Conservation (phyloP, 2,888 invertebrate species). For the Amphimallon solstitiale region DNA sequence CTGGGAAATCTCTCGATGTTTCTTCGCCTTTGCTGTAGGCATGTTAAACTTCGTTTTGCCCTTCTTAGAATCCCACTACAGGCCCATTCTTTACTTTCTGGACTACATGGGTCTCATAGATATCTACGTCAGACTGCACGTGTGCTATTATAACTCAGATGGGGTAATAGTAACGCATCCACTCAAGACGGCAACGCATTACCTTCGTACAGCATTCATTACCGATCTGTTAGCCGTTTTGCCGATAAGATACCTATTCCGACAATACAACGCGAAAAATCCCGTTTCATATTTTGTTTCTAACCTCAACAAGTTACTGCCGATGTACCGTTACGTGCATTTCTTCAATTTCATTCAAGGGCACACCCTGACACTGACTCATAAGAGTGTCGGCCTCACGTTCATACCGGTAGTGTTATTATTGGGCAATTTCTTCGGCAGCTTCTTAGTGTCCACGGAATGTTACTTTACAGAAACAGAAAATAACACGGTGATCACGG, state of each 20-base stretch:
- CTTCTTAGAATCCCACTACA: constrained; percentile 4
- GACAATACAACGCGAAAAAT: not conserved
- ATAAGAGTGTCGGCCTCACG: constrained; percentile 35
- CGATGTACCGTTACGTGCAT: constrained; percentile 42
- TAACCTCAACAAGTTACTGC: constrained; percentile 43
- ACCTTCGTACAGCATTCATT: constrained; percentile 62
- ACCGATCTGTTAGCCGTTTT: constrained; percentile 63
- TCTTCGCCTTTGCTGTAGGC: constrained; percentile 38
- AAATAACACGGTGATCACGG: not conserved
- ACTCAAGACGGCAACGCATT: constrained; percentile 60
- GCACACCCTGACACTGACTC: constrained; percentile 37
- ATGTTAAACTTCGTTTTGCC: constrained; percentile 31
- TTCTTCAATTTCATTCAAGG: constrained; percentile 36
- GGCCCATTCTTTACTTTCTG: constrained; percentile 48
- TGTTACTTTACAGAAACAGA: constrained; percentile 24
- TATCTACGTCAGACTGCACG: constrained; percentile 64
- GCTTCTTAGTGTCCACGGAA: constrained; percentile 29
- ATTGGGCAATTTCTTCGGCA: constrained; percentile 37
- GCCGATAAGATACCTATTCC: constrained; percentile 58
- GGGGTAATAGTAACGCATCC: constrained; percentile 66
- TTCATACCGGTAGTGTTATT: constrained; percentile 39
- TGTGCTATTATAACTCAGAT: constrained; percentile 64
- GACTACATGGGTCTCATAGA: constrained; percentile 58
- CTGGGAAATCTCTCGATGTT: constrained; percentile 41
- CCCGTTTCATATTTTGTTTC: constrained; percentile 32